Evolutionary conservation across 2,888 invertebrate genomes (phyloP).

Genomic region (Ichneumoninae sp.): DNA sequence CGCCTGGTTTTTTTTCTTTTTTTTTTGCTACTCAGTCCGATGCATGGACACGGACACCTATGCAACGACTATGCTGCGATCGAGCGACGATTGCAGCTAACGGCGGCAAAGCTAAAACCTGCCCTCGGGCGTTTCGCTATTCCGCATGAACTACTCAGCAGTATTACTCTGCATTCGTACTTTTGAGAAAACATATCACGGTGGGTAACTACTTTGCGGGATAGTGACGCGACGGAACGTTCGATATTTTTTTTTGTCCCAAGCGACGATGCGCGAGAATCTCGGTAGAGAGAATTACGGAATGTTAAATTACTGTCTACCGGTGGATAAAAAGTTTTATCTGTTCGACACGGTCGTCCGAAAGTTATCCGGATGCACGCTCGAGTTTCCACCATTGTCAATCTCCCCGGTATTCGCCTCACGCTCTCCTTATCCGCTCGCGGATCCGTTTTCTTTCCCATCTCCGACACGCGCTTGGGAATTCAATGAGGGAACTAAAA

Average conservation of each 20-base stretch:
- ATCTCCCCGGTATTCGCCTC: constrained; percentile 35
- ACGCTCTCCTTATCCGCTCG: constrained; percentile 36
- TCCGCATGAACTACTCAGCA: neutral
- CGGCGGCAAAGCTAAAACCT: constrained; percentile 8
- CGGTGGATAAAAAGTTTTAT: neutral
- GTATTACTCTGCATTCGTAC: neutral
- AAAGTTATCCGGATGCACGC: neutral
- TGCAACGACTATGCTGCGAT: constrained; percentile 5
- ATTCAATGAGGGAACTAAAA: constrained; percentile 48
- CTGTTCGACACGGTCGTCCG: neutral
- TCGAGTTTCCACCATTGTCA: constrained; percentile 20
- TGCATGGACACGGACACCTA: too few species aligned
- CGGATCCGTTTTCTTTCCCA: constrained; percentile 52
- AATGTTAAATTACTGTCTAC: neutral
- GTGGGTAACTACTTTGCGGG: neutral
- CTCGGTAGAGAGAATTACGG: neutral
- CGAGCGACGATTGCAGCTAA: constrained; percentile 13
- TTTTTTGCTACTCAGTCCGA: neutral
- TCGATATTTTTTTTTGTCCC: neutral
- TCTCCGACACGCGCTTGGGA: constrained; percentile 41
- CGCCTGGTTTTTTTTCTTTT: neutral
- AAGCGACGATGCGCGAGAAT: neutral
- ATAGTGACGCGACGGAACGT: neutral
- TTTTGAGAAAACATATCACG: neutral
- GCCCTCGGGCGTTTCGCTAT: neutral